A percentile compares a stretch with the other conserved stretches of the same genome.
These are phyloP conservation scores for Zapus hudsonius DNA, from an alignment of 2,113 vertebrate genomes.

Conservation along the genomic window DNA sequence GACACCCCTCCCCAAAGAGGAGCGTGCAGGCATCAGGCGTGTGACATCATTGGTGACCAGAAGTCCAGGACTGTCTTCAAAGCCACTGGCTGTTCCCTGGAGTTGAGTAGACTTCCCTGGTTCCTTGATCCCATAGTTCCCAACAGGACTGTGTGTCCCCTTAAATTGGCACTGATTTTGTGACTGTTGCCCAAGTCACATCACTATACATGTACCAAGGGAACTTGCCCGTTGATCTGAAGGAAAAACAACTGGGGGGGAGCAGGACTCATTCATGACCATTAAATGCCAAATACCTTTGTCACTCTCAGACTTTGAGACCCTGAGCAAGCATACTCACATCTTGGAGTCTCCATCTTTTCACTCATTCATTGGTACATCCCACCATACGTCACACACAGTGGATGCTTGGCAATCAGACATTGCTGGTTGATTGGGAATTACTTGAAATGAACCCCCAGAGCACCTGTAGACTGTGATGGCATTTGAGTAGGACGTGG, in stretches of 20 bases:
- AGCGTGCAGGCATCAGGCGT: rapidly evolving
- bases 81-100: too few relatives aligned
- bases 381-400: too few relatives aligned
- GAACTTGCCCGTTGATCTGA: neutral
- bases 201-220: neutral
- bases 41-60: rapidly evolving
- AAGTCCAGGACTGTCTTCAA: rapidly evolving
- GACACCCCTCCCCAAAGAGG: too few relatives aligned
- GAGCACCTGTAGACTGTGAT: neutral
- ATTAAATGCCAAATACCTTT: neutral
- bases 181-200: neutral
- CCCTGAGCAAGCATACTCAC: too few relatives aligned
- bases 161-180: neutral
- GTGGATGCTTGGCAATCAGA: neutral
- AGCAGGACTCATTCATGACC: neutral
- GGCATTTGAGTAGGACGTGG: neutral
- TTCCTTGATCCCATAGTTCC: neutral
- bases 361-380: neutral
- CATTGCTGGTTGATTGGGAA: neutral
- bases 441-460: neutral
- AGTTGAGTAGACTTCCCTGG: too few relatives aligned
- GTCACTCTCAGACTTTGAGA: neutral
- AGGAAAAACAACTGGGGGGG: neutral
- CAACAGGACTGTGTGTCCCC: neutral
- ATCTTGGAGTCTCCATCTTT: neutral